These are phyloP conservation scores for Eira barbara DNA, from an alignment of 2,113 vertebrate species.

Conservation along the genomic window DNA sequence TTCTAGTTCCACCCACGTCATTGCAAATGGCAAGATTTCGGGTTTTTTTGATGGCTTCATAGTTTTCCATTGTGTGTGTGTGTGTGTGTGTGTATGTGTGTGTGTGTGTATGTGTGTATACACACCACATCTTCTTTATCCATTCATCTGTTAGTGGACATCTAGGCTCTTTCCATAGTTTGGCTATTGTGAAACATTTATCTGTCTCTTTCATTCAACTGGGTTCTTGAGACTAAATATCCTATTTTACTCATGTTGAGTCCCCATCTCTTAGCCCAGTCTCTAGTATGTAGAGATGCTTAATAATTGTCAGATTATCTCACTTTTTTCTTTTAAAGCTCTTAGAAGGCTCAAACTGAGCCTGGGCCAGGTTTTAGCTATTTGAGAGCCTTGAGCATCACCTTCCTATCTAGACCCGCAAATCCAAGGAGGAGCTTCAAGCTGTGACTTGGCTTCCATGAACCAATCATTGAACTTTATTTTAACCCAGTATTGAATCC, in stretches of 20 bases:
- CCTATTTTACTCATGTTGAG: background rate
- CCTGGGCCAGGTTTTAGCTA: background rate
- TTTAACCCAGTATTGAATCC: background rate
- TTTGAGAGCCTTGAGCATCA: background rate
- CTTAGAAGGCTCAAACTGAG: background rate
- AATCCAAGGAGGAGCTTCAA: background rate
- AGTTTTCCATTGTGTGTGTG: too few relatives aligned
- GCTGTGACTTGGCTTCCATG: background rate
- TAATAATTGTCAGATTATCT: background rate
- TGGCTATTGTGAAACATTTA: too few relatives aligned
- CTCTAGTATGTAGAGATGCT: background rate
- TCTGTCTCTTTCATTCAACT: background rate
- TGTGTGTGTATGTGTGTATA: too few relatives aligned
- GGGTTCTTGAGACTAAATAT: background rate
- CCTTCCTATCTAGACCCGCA: background rate
- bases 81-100: too few relatives aligned
- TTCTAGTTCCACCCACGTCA: too few relatives aligned
- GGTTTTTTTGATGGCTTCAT: too few relatives aligned
- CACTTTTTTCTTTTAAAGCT: constrained; percentile 14
- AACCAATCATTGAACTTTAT: background rate
- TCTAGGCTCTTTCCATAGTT: too few relatives aligned
- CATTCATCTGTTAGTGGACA: too few relatives aligned
- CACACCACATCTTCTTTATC: too few relatives aligned
- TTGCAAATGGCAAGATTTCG: too few relatives aligned
- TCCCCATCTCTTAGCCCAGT: background rate